These are phyloP conservation scores for Plodia interpunctella DNA, from an alignment of 1,140 invertebrate species.

Conservation along the genomic window DNA sequence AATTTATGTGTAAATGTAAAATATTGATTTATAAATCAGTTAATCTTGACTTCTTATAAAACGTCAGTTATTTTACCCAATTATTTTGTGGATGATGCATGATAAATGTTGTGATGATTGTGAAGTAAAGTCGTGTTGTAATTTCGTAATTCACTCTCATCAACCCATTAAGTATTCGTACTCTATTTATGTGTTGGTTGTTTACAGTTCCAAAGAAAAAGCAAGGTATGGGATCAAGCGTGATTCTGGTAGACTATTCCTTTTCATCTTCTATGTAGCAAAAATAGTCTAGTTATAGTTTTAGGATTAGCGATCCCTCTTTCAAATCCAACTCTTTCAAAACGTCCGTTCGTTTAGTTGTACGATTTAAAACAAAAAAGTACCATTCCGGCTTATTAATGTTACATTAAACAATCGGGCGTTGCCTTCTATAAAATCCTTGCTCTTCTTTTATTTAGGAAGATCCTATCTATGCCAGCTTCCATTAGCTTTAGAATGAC, in stretches of 20 bases:
- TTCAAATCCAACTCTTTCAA: slow-evolving; percentile 27
- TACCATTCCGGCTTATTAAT: neutral
- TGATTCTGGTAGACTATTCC: slow-evolving; percentile 75
- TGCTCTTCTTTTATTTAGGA: slow-evolving; percentile 23
- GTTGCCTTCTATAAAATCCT: slow-evolving; percentile 20
- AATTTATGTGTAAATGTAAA: neutral
- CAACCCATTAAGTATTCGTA: slow-evolving; percentile 62
- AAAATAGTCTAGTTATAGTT: slow-evolving; percentile 67
- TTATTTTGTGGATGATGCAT: slow-evolving; percentile 61
- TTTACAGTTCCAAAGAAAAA: slow-evolving; percentile 78
- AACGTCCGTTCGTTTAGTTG: slow-evolving; percentile 25
- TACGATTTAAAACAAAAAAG: neutral
- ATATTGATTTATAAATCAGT: neutral
- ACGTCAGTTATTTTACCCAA: neutral
- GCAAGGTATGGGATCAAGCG: slow-evolving; percentile 76
- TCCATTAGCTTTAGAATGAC: slow-evolving; percentile 32
- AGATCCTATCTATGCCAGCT: neutral
- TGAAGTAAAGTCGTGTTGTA: no score
- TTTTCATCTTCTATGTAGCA: slow-evolving; percentile 72
- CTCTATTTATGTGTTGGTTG: slow-evolving; percentile 75
- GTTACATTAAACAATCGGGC: slow-evolving; percentile 23
- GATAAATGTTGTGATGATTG: slow-evolving; percentile 31
- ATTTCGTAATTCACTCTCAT: slow-evolving; percentile 37
- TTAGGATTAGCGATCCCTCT: slow-evolving; percentile 57
- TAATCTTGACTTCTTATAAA: neutral